Base-by-base conservation (phyloP, 2,797 vertebrate species). In the Cryptoblepharus egeriae region DNA sequence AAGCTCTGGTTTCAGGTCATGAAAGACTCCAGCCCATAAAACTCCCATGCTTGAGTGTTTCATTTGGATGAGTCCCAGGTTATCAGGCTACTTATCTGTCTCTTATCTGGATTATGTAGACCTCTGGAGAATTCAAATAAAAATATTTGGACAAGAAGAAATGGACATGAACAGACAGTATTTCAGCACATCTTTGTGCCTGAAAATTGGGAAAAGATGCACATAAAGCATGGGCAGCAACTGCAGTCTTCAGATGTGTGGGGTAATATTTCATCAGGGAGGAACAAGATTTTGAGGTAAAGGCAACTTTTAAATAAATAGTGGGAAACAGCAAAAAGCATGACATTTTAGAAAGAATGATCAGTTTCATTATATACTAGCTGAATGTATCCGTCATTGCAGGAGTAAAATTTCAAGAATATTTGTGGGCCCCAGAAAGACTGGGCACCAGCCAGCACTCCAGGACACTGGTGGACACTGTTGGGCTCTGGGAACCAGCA, bases 61-160 rank as follows among this genome's bases (percentile, higher is more conserved):
- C 20, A 2, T 3, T 86, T 84, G 35, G 83, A 82, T 74, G 45
- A 74, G 11, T 1, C 1, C 12, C 64, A 35, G 76, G 24, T 71
- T 84, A 35, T 63, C 73, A 75, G 24, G 10, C 6, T 73, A 70
- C 15, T 28, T 80, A 84, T 3, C 24, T 85, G 18, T 20, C 75
- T 0, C 28, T 85, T 80, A 88, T 63, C 71, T 55, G 28, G 73
- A 49, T 26, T 15, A 79, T 67, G 68, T 80, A 32, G 85, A 89
- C 39, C 15, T 57, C 79, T 82, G 15, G 42, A 0, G 1, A 79
- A 75, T 81, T 45, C 3, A 85, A 80, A 74, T 32, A 9, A 67
- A 88, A 91, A 83, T 76, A 82, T 72, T 72, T 80, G 55, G 57
- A 80, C n/a, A 63, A 72, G 68, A 49, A 71, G n/a, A 80, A 63